Evolutionary conservation across 2,888 invertebrate genomes (phyloP).

Genomic region (Barypeithes pellucidus): DNA sequence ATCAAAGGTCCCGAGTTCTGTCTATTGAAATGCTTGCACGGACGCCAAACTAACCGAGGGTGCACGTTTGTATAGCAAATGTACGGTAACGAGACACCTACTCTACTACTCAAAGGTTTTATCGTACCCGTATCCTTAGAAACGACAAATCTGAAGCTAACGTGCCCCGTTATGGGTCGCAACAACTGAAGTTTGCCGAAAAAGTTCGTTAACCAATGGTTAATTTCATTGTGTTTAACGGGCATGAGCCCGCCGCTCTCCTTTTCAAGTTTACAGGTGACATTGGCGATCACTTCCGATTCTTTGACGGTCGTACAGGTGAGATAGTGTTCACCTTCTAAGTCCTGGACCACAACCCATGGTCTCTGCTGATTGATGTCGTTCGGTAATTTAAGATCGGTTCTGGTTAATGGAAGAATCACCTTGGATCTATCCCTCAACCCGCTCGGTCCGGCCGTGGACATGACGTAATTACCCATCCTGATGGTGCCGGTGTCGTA

Average conservation of each 20-base stretch:
- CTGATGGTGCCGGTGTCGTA: slow-evolving; percentile 79
- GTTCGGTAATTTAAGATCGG: slow-evolving; percentile 78
- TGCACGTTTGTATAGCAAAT: slow-evolving; percentile 83
- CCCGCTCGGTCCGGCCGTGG: slow-evolving; percentile 84
- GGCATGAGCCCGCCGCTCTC: slow-evolving; percentile 80
- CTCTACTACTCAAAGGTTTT: slow-evolving; percentile 79
- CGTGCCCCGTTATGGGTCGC: slow-evolving; percentile 82
- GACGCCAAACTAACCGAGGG: slow-evolving; percentile 77
- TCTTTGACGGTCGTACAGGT: slow-evolving; percentile 89
- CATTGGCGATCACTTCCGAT: slow-evolving; percentile 85
- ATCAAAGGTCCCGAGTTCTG: slow-evolving; percentile 73
- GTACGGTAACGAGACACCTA: slow-evolving; percentile 87
- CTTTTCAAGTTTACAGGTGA: slow-evolving; percentile 83
- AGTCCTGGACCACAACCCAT: slow-evolving; percentile 86
- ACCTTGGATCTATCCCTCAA: slow-evolving; percentile 82
- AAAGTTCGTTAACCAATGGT: slow-evolving; percentile 82
- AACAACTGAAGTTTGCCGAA: slow-evolving; percentile 78
- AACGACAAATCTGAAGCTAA: slow-evolving; percentile 84
- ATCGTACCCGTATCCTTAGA: slow-evolving; percentile 75
- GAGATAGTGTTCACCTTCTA: slow-evolving; percentile 83
- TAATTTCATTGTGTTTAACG: slow-evolving; percentile 79
- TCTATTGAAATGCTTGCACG: slow-evolving; percentile 76
- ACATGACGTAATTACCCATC: slow-evolving; percentile 78
- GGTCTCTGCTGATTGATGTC: slow-evolving; percentile 84
- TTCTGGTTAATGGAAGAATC: slow-evolving; percentile 77